These are phyloP conservation scores for Cottus gobio DNA, from an alignment of 2,113 vertebrate species.

Conservation along the genomic window DNA sequence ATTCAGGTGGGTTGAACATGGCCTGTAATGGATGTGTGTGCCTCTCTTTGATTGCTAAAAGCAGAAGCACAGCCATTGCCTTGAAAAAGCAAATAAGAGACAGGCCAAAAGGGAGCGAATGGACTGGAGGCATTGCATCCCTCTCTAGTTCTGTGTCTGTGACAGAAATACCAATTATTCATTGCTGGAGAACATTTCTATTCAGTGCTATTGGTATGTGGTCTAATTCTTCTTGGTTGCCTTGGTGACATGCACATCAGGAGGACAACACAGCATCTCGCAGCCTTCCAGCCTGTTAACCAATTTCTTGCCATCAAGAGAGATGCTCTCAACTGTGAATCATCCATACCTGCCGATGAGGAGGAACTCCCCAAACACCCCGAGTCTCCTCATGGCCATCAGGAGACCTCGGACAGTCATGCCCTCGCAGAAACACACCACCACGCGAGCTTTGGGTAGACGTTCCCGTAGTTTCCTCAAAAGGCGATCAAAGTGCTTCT, in stretches of 20 bases:
- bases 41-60: conserved; percentile 1
- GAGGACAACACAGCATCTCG: conserved; percentile 37
- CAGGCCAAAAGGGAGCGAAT: not conserved
- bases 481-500: conserved; percentile 95
- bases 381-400: conserved; percentile 95
- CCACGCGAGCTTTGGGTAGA: conserved; percentile 95
- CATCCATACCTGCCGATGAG: conserved; percentile 93
- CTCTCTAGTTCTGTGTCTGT: conserved; percentile 52
- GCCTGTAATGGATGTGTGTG: not conserved
- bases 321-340: conserved; percentile 20
- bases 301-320: conserved; percentile 5
- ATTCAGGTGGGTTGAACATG: not conserved
- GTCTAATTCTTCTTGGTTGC: conserved; percentile 77
- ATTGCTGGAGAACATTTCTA: conserved; percentile 71
- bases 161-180: conserved; percentile 76
- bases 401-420: conserved; percentile 97
- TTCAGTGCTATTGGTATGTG: conserved; percentile 65
- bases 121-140: conserved; percentile 27
- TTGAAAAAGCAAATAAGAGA: not conserved
- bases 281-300: conserved; percentile 31
- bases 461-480: conserved; percentile 93
- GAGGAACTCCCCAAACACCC: conserved; percentile 93
- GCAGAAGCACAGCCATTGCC: not conserved
- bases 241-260: conserved; percentile 75
- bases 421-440: conserved; percentile 98